Conservation (phyloP, 2,888 invertebrate species). For the Strigamia maritima region DNA sequence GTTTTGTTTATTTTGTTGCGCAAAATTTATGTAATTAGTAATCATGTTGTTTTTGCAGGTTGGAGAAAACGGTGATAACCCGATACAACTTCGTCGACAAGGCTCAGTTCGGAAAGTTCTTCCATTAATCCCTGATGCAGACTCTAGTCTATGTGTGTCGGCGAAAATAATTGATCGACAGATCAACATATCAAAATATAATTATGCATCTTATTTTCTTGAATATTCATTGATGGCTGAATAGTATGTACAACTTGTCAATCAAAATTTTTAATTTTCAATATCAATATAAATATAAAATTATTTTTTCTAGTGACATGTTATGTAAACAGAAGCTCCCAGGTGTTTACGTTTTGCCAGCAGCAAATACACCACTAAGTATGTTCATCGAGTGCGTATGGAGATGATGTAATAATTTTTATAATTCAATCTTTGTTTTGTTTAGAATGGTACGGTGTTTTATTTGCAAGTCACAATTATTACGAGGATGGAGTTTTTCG, state of each 20-base stretch:
- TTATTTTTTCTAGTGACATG: conserved; percentile 67
- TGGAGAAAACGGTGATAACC: conserved; percentile 28
- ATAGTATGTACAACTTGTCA: conserved; percentile 67
- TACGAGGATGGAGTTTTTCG: conserved; percentile 89
- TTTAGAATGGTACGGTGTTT: conserved; percentile 85
- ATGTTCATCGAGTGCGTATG: not conserved
- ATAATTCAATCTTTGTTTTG: conserved; percentile 45
- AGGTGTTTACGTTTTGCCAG: conserved; percentile 90
- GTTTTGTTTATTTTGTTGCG: no score
- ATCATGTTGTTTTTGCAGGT: not conserved
- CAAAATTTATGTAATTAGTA: not conserved
- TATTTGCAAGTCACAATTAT: conserved; percentile 81
- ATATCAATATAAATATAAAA: not conserved
- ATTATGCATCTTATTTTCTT: conserved; percentile 71
- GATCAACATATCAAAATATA: conserved; percentile 47
- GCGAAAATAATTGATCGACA: conserved; percentile 59
- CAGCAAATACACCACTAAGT: conserved; percentile 58
- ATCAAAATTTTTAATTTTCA: not conserved
- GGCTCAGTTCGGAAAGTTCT: conserved; percentile 61
- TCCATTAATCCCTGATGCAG: conserved; percentile 56
- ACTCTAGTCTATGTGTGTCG: conserved; percentile 61
- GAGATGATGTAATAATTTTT: conserved; percentile 31
- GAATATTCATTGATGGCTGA: conserved; percentile 89
- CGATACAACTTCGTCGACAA: conserved; percentile 36
- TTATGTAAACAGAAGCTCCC: conserved; percentile 77